Conservation (phyloP, 2,888 invertebrate species). For the Lasioglossum pauxillum region DNA sequence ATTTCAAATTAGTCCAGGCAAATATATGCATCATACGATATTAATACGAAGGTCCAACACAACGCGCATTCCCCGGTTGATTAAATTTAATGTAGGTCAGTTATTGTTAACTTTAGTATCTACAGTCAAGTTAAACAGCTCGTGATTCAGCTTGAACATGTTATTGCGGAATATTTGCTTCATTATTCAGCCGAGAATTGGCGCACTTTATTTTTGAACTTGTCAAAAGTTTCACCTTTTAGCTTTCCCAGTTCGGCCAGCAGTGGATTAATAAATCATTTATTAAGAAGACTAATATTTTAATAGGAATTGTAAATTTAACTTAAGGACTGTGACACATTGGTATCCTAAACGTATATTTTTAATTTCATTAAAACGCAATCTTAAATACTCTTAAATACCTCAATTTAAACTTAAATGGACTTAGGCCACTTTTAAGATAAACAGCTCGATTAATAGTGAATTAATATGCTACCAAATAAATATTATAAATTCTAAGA, state of each 20-base stretch:
- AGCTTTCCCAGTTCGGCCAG: not conserved
- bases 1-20: not conserved
- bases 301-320: too few relatives aligned
- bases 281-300: too few relatives aligned
- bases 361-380: too few relatives aligned
- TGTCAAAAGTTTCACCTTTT: not conserved
- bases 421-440: too few relatives aligned
- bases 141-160: not conserved
- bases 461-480: too few relatives aligned
- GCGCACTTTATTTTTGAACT: not conserved
- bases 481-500: too few relatives aligned
- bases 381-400: too few relatives aligned
- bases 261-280: too few relatives aligned
- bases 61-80: not conserved
- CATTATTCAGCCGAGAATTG: not conserved
- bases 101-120: not conserved
- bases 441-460: too few relatives aligned
- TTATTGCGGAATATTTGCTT: not conserved
- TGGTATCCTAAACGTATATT: too few relatives aligned
- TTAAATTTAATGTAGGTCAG: slow-evolving; percentile 6
- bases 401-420: too few relatives aligned
- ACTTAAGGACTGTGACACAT: too few relatives aligned
- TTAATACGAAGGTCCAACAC: not conserved
- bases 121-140: not conserved
- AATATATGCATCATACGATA: not conserved